Evolutionary conservation across 92 coral and sea anemone species (phyloP).

Genomic region (Paragorgia papillata): DNA sequence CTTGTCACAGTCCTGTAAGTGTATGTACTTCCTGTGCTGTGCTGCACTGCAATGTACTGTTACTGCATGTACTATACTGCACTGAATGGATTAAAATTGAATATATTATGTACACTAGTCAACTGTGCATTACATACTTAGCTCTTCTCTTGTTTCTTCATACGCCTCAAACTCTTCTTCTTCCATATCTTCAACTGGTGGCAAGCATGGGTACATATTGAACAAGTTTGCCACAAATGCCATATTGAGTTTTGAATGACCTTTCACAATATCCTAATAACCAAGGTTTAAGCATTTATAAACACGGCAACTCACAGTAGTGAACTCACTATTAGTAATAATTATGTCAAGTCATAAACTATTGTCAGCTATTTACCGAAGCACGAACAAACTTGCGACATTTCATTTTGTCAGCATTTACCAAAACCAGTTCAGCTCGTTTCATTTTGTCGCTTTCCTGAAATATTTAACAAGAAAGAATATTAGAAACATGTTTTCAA

Average conservation of each 20-base stretch:
- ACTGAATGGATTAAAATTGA: no score
- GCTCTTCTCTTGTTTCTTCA: conserved; percentile 67
- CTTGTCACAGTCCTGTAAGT: no score
- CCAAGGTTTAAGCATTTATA: no score
- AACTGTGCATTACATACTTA: no score
- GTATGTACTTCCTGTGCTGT: no score
- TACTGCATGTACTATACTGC: no score
- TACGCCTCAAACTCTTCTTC: conserved; percentile 47
- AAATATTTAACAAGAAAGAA: neutral
- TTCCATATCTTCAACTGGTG: conserved; percentile 77
- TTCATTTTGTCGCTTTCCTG: conserved; percentile 74
- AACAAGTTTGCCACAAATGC: conserved; percentile 98
- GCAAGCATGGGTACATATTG: conserved; percentile 82
- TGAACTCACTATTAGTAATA: no score
- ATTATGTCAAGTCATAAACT: no score
- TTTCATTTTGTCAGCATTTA: conserved; percentile 83
- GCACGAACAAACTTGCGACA: conserved; percentile 93
- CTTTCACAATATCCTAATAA: conserved; percentile 93
- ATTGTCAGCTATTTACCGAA: conserved; percentile 54
- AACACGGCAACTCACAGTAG: no score
- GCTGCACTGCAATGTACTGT: no score
- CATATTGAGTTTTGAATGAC: conserved; percentile 90
- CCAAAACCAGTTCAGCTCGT: conserved; percentile 83
- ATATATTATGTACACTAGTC: no score
- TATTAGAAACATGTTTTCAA: no score